Percentiles rank a stretch among this genome's conserved stretches.
phyloP scores from a whole-genome alignment of 2,113 vertebrate genomes.

The Platysteira castanea region DNA sequence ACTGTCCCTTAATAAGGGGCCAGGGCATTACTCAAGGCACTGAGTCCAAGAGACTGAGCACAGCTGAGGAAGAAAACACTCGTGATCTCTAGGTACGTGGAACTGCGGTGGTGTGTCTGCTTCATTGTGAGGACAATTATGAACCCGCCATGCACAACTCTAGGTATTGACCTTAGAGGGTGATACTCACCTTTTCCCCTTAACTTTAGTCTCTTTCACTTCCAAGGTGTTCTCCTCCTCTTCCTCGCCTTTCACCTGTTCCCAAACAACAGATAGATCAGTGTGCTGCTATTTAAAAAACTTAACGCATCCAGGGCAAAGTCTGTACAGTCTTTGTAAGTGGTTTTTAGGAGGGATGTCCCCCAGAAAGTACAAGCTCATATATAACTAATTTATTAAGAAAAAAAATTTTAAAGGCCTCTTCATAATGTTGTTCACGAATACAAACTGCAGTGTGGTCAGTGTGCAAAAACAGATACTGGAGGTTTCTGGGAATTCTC shows the following conservation, averaged over 20 bases:
- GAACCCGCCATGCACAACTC: background rate
- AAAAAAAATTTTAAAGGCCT: background rate
- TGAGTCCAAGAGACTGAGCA: background rate
- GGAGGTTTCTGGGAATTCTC: too few species aligned
- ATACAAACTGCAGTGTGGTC: background rate
- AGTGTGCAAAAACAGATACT: background rate
- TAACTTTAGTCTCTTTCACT: constrained; percentile 82
- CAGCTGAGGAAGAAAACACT: background rate
- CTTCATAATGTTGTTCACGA: background rate
- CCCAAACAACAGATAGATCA: background rate
- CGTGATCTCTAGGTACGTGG: accelerated
- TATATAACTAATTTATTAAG: background rate
- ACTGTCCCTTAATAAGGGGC: background rate
- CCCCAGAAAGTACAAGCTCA: background rate
- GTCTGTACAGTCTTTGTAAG: too few species aligned
- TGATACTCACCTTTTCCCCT: constrained; percentile 82
- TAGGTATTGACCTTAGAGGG: background rate
- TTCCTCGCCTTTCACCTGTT: constrained; percentile 89
- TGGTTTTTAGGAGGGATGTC: background rate
- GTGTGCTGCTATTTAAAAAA: background rate
- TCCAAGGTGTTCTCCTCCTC: constrained; percentile 88
- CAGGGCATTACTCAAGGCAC: background rate
- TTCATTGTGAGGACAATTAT: accelerated
- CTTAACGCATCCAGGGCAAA: accelerated
- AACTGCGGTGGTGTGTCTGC: background rate